A percentile compares a stretch with the other conserved stretches of the same genome.
Conservation (phyloP, 2,888 invertebrate genomes). For the Sinopyrophorus schimmeli region DNA sequence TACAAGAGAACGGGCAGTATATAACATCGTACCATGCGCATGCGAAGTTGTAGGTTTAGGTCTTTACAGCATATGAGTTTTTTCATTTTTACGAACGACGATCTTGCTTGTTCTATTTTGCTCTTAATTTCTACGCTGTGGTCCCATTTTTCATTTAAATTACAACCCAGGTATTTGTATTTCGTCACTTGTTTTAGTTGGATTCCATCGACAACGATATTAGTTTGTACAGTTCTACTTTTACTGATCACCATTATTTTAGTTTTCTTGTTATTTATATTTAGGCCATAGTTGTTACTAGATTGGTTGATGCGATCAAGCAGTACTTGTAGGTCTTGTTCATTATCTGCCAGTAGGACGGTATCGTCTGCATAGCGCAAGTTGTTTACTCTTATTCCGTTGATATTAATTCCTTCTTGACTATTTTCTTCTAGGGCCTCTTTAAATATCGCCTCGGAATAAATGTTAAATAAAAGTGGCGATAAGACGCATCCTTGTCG, state of each 20-base stretch:
- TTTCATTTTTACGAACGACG: neutral
- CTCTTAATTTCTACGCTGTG: conserved; percentile 1
- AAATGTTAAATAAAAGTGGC: conserved; percentile 3
- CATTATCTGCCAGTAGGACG: conserved; percentile 7
- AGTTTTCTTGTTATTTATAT: conserved; percentile 5
- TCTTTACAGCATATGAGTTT: conserved; percentile 3
- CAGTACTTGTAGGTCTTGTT: conserved; percentile 1
- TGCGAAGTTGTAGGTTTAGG: neutral
- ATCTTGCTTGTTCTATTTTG: conserved; percentile 3
- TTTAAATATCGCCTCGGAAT: conserved; percentile 4
- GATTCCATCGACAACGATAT: neutral
- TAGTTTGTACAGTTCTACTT: conserved; percentile 2
- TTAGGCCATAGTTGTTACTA: conserved; percentile 4
- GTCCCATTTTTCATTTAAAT: conserved; percentile 9
- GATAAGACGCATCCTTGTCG: neutral
- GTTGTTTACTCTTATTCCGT: conserved; percentile 4
- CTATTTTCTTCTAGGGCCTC: neutral
- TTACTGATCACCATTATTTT: conserved; percentile 5
- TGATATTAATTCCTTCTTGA: conserved; percentile 3
- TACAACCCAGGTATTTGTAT: neutral
- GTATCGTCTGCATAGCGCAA: conserved; percentile 2
- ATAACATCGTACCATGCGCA: conserved; percentile 6
- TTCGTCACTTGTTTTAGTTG: neutral
- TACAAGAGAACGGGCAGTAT: conserved; percentile 5
- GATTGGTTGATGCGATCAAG: neutral